Evolutionary conservation across 2,113 vertebrate species (phyloP), one percentile per base, ranked within the genome.

Genomic region (Macaca nemestrina): DNA sequence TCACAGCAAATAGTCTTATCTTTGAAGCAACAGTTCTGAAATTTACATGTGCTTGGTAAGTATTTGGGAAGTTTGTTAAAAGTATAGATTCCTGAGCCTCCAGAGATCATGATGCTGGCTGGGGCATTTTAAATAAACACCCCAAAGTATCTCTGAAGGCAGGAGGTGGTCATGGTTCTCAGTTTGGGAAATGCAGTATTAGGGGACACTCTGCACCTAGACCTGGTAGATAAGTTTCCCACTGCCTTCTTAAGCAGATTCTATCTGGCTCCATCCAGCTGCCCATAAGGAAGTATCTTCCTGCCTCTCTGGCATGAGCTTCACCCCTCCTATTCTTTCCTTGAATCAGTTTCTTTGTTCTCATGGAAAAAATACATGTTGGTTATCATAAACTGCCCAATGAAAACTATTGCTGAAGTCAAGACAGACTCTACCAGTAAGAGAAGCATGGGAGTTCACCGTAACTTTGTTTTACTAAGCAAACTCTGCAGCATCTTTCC

Each of bases 341-440:
- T 8, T 23, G 70, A n/a, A 8, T 86, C 72, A 40, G 43, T 88
- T 93, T 95, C 13, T 87, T 87, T 84, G 70, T 84, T 95, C 61
- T 67, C n/a, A 35, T 70, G 35, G 38, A 52, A 73, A 61, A 45
- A 43, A 18, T 17, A 59, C 27, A 80, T 35, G 35, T 32, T 96
- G 55, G 27, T 75, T 95, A 89, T 80, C 52, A 52, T 72, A 48
- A 97, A 88, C 23, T 95, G 57, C 35, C 17, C 85, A 59, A 82
- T 50, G 64, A 96, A 93, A 97, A 97, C 88, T 93, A 64, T 84
- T 95, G 32, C 55, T 92, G 6, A 73, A 45, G 17, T 78, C 30
- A 84, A 64, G 70, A 89, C 38, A 14, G 40, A 35, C 12, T 87
- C 70, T 35, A 18, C 16, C 64, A 87, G 35, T 32, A 75, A 94